Base-by-base conservation (phyloP, 2,113 vertebrate species). In the Apodemus speciosus region DNA sequence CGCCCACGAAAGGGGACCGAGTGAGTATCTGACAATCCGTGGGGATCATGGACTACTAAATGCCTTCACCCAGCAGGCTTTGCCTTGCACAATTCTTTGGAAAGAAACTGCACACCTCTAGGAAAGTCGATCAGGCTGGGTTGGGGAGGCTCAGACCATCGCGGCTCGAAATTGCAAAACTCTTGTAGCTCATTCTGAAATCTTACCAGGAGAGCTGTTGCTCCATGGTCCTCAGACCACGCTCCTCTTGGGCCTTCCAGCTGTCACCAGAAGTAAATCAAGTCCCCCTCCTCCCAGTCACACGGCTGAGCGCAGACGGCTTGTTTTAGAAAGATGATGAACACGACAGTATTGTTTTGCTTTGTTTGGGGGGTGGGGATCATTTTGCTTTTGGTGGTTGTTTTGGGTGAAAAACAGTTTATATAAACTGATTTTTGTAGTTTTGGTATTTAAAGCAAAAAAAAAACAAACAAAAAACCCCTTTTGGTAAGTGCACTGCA, bases 361-460 rank as follows among this genome's bases (percentile, higher is more conserved):
- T 91, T 92, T 90, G 85, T 95, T 96, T 1, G 11, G 94, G 71
- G 96, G 90, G 87, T 60, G 94, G 89, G 15, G 15, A 58, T 94
- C 89, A 95, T 96, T 96, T 95, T 96, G 95, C 89, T 93, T 94
- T 94, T 80, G 92, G 64, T 87, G 75, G 43, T 96, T 94, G 93
- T 97, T 98, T 97, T 97, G 92, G 92, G 94, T 25, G 10, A 11
- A 84, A 91, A 95, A 90, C 96, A 60, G 96, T 98, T 98, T 98
- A 96, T 98, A 98, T 98, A 98, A 98, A 98, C 96, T 97, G 95
- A 94, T 98, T 98, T 98, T 98, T 98, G 97, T 98, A 98, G 97
- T 98, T 98, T 98, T 98, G 98, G 97, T 98, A 98, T 98, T 97
- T 98, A 97, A 98, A 98, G 97, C 95, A 88, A 94, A 40, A 72